Conservation (phyloP, 2,888 invertebrate species). For the Drosophila fulvimacula region DNA sequence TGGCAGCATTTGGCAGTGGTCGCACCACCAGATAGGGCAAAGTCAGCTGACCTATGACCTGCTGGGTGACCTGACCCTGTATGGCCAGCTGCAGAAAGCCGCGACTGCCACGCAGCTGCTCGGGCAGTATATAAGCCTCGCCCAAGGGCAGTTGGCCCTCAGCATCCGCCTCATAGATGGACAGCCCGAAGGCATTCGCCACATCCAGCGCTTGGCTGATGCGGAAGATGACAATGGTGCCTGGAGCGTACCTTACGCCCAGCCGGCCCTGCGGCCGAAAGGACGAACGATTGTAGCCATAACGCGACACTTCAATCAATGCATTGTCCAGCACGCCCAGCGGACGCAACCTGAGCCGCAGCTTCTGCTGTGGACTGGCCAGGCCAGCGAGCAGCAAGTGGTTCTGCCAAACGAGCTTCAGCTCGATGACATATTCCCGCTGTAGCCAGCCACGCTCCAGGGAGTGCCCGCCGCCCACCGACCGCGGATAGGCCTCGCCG, state of each 20-base stretch:
- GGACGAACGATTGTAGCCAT: slow-evolving; percentile 65
- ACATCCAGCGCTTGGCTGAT: slow-evolving; percentile 63
- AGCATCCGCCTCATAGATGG: slow-evolving; percentile 48
- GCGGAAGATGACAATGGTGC: slow-evolving; percentile 72
- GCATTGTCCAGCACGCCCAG: slow-evolving; percentile 55
- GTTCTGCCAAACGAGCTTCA: slow-evolving; percentile 90
- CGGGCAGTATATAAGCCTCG: slow-evolving; percentile 93
- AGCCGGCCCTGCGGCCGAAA: slow-evolving; percentile 54
- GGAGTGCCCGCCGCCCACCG: slow-evolving; percentile 66
- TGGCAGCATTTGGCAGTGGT: slow-evolving; percentile 78
- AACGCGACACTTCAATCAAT: slow-evolving; percentile 71
- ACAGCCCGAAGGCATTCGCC: slow-evolving; percentile 62
- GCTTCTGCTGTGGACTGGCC: slow-evolving; percentile 2
- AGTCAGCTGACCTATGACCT: slow-evolving; percentile 91
- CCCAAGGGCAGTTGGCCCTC: slow-evolving; percentile 86
- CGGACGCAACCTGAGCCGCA: slow-evolving; percentile 34
- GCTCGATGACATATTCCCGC: slow-evolving; percentile 90
- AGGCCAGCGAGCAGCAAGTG: slow-evolving; percentile 88
- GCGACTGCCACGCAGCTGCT: slow-evolving; percentile 90
- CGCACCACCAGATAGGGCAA: slow-evolving; percentile 86
- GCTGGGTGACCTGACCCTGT: slow-evolving; percentile 86
- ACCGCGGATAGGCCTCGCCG: slow-evolving; percentile 61
- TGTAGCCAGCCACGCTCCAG: slow-evolving; percentile 92
- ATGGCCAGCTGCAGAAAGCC: slow-evolving; percentile 91
- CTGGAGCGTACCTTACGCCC: slow-evolving; percentile 66